These are phyloP conservation scores for Cephonodes hylas DNA, from an alignment of 2,888 invertebrate genomes.

Conservation along the genomic window DNA sequence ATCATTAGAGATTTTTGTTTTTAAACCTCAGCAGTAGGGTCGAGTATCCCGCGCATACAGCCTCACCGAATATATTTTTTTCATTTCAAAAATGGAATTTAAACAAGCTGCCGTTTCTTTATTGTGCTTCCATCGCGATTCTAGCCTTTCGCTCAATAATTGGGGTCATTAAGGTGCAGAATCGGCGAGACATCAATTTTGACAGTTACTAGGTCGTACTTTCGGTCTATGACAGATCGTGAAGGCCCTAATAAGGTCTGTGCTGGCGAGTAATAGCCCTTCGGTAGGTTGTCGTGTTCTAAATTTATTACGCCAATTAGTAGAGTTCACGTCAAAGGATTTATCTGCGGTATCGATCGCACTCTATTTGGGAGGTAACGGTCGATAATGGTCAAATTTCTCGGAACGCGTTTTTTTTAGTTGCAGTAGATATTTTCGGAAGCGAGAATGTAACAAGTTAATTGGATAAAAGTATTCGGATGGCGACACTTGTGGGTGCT, in stretches of 20 bases:
- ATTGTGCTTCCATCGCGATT: constrained; percentile 47
- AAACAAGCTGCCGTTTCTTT: constrained; percentile 73
- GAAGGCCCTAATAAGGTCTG: constrained; percentile 57
- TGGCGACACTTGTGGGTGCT: constrained; percentile 57
- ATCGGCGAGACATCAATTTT: constrained; percentile 49
- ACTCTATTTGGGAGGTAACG: constrained; percentile 79
- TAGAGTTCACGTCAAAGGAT: constrained; percentile 70
- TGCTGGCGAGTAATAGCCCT: constrained; percentile 52
- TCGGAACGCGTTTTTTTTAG: constrained; percentile 60
- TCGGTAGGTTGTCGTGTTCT: constrained; percentile 57
- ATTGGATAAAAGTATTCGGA: constrained; percentile 72
- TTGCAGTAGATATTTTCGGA: constrained; percentile 66
- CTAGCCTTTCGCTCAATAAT: constrained; percentile 51
- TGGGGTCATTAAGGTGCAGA: constrained; percentile 54
- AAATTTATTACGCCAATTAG: constrained; percentile 81
- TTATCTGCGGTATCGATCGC: constrained; percentile 67
- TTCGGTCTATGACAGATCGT: constrained; percentile 48
- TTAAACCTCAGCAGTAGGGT: constrained; percentile 42
- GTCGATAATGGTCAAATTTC: constrained; percentile 75
- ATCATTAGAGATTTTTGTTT: constrained; percentile 71
- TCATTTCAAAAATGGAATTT: constrained; percentile 67
- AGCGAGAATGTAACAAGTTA: constrained; percentile 79
- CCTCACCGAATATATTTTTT: constrained; percentile 34
- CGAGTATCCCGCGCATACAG: constrained; percentile 44
- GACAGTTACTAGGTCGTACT: constrained; percentile 37